Evolutionary conservation across 2,113 vertebrate species (phyloP).

Genomic region (Pelusios castaneus): DNA sequence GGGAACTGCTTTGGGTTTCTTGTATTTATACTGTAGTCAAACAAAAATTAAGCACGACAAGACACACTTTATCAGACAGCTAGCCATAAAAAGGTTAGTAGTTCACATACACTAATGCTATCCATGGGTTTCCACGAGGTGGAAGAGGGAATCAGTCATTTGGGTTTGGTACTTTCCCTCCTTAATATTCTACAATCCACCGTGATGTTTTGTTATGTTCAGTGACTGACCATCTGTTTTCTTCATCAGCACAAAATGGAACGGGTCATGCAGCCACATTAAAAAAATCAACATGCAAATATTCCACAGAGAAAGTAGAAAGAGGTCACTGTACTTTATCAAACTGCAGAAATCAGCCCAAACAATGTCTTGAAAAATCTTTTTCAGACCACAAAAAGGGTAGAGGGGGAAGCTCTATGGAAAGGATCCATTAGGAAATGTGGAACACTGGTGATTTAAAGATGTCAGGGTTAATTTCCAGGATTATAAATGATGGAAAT

Average conservation of each 20-base stretch:
- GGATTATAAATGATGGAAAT: constrained; percentile 43
- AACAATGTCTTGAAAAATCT: constrained; percentile 29
- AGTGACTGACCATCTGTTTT: not conserved
- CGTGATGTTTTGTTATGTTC: not conserved
- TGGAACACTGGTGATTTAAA: constrained; percentile 27
- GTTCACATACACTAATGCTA: not conserved
- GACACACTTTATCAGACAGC: constrained; percentile 19
- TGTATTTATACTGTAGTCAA: constrained; percentile 60
- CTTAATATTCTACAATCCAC: not conserved
- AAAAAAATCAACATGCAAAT: fast-evolving
- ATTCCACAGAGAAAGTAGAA: not conserved
- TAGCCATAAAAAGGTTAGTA: constrained; percentile 62
- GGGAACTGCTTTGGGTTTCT: constrained; percentile 14
- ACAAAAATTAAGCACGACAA: constrained; percentile 49
- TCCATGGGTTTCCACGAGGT: constrained; percentile 26
- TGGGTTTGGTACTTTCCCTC: not conserved
- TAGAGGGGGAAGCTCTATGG: not conserved
- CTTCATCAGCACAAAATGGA: not conserved
- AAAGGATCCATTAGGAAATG: constrained; percentile 35
- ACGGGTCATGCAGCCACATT: not conserved
- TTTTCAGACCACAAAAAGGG: constrained; percentile 19
- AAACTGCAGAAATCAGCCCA: constrained; percentile 38
- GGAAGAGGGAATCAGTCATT: not conserved
- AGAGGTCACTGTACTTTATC: not conserved
- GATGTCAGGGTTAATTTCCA: constrained; percentile 57